These are phyloP conservation scores for Oreochromis mossambicus DNA, from an alignment of 2,797 vertebrate genomes.

Conservation along the genomic window DNA sequence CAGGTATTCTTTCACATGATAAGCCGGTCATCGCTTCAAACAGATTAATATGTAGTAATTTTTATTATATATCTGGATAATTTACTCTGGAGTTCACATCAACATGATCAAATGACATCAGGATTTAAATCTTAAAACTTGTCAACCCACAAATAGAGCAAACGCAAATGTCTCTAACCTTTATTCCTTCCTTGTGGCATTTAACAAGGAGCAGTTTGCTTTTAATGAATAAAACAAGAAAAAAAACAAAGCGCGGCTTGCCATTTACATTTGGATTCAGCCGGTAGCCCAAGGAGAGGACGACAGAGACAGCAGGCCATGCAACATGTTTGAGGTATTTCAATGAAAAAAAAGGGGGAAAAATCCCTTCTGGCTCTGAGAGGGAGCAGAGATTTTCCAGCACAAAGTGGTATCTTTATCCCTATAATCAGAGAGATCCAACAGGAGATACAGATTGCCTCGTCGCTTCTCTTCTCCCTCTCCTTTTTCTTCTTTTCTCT, in stretches of 20 bases:
- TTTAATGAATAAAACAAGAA: conserved; percentile 12
- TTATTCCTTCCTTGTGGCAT: not conserved
- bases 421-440: conserved; percentile 32
- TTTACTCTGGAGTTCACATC: not conserved
- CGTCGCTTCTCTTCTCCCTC: not conserved
- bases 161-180: not conserved
- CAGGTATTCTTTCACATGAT: not conserved
- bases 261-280: conserved; percentile 13
- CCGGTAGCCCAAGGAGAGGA: not conserved
- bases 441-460: conserved; percentile 1
- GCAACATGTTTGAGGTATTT: conserved; percentile 15
- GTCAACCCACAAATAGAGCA: not conserved
- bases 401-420: conserved; percentile 43
- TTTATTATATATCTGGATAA: not conserved
- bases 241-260: not conserved
- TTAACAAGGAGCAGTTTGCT: not conserved
- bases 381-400: conserved; percentile 37
- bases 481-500: not conserved
- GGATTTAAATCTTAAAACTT: not conserved
- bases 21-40: not conserved
- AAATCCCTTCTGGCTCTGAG: conserved; percentile 32
- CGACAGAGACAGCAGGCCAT: not conserved
- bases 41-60: not conserved
- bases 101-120: accelerated
- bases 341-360: not conserved